Percentiles rank a stretch among this genome's conserved stretches.
Conservation (phyloP, 2,888 invertebrate genomes). For the Sphaerophoria taeniata region DNA sequence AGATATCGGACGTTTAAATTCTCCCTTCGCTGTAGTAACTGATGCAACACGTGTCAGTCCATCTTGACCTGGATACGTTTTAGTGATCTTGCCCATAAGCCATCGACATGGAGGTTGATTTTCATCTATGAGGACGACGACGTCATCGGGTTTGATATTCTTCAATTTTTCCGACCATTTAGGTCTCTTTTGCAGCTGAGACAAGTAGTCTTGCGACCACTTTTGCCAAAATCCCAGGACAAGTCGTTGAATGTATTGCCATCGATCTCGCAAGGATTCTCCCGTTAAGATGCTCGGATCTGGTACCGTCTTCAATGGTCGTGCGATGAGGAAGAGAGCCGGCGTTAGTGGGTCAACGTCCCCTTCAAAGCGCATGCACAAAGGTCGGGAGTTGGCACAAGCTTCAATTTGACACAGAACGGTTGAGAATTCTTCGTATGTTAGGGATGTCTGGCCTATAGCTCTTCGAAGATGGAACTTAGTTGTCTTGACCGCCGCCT, state of each 20-base stretch:
- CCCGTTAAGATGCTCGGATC: constrained; percentile 14
- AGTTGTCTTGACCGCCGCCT: constrained; percentile 78
- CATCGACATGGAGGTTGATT: constrained; percentile 74
- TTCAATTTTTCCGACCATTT: constrained; percentile 75
- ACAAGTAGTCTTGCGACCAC: constrained; percentile 76
- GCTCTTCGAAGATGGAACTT: constrained; percentile 78
- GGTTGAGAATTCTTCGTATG: constrained; percentile 78
- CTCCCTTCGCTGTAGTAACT: constrained; percentile 42
- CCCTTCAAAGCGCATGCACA: constrained; percentile 73
- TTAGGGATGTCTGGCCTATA: constrained; percentile 75
- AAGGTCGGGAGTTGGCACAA: constrained; percentile 78
- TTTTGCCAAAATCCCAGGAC: constrained; percentile 76
- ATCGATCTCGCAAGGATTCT: constrained; percentile 61
- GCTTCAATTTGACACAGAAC: constrained; percentile 78
- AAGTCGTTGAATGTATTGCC: constrained; percentile 76
- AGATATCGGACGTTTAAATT: constrained; percentile 37
- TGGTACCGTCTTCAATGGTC: constrained; percentile 31
- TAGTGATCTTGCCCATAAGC: constrained; percentile 72
- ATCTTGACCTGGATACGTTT: constrained; percentile 75
- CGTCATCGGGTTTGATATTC: constrained; percentile 64
- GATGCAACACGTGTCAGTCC: constrained; percentile 75
- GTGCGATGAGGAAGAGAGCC: constrained; percentile 63
- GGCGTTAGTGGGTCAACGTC: constrained; percentile 73
- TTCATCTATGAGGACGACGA: constrained; percentile 76
- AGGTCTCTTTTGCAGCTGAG: constrained; percentile 74